Percentiles rank a stretch among this genome's conserved stretches.
phyloP scores from a whole-genome alignment of 2,797 vertebrate species.

The Falco columbarius region DNA sequence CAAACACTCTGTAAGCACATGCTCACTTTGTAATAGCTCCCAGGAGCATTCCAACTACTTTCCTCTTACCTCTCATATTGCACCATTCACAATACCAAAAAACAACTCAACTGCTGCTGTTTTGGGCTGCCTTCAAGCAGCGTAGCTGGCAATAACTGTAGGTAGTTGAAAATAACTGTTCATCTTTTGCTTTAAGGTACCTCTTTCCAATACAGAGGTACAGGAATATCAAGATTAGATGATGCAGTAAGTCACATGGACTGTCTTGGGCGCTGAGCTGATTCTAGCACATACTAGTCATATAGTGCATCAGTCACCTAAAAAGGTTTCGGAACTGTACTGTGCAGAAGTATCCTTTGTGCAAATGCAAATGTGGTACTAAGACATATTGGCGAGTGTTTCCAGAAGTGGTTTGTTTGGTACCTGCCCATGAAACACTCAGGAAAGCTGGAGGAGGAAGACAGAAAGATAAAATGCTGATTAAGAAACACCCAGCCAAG shows the following conservation, averaged over 20 bases:
- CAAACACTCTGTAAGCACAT: not conserved
- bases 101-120: not conserved
- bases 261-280: not conserved
- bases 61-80: not conserved
- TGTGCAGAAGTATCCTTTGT: not conserved
- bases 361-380: not conserved
- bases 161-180: not conserved
- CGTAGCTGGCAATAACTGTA: not conserved
- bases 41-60: not conserved
- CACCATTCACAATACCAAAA: rapidly evolving
- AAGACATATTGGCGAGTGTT: not conserved
- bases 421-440: not conserved
- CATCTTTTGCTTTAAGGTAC: not conserved
- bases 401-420: not conserved
- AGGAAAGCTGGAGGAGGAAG: not conserved
- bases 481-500: not conserved
- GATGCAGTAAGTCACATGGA: not conserved
- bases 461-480: not conserved
- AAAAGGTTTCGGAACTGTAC: not conserved
- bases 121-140: not conserved
- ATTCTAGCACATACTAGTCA: not conserved
- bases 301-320: not conserved
- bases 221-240: not conserved
- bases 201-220: not conserved
- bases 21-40: not conserved